Conservation (phyloP, 64 coral and sea anemone species). For the Actinia equina region DNA sequence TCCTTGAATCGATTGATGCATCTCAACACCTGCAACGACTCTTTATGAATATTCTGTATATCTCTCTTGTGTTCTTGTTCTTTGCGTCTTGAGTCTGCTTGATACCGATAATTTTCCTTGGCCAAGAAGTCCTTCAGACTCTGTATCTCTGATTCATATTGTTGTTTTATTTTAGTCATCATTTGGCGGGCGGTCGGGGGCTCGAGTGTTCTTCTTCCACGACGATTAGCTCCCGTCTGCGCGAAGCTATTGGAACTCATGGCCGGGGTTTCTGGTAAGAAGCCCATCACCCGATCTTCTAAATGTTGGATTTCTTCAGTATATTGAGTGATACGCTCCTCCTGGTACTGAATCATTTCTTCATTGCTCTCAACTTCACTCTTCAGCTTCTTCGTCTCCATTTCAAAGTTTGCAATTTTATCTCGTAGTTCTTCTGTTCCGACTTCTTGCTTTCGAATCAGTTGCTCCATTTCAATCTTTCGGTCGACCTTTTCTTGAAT, state of each 20-base stretch:
- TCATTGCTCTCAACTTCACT: constrained; percentile 86
- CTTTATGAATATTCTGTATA: constrained; percentile 82
- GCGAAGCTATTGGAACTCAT: constrained; percentile 64
- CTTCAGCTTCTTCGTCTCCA: constrained; percentile 61
- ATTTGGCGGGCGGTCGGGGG: constrained; percentile 86
- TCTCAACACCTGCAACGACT: constrained; percentile 73
- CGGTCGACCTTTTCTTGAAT: constrained; percentile 81
- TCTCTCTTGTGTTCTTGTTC: constrained; percentile 89
- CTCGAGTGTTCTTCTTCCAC: constrained; percentile 46
- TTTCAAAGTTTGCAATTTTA: constrained; percentile 70
- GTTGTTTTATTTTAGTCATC: constrained; percentile 85
- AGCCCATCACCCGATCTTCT: constrained; percentile 62
- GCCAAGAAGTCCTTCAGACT: constrained; percentile 64
- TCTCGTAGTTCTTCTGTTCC: constrained; percentile 44
- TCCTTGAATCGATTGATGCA: constrained; percentile 96
- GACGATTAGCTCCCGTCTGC: constrained; percentile 17
- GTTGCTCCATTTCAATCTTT: constrained; percentile 58
- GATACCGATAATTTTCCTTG: constrained; percentile 76
- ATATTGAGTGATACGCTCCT: constrained; percentile 79
- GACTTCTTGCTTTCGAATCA: constrained; percentile 55
- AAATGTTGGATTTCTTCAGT: constrained; percentile 67
- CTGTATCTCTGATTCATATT: constrained; percentile 87
- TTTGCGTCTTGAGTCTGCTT: constrained; percentile 71
- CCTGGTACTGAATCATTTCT: constrained; percentile 95
- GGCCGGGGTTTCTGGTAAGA: constrained; percentile 46